phyloP scores from a whole-genome alignment of 2,797 vertebrate species.

The Gymnodraco acuticeps region DNA sequence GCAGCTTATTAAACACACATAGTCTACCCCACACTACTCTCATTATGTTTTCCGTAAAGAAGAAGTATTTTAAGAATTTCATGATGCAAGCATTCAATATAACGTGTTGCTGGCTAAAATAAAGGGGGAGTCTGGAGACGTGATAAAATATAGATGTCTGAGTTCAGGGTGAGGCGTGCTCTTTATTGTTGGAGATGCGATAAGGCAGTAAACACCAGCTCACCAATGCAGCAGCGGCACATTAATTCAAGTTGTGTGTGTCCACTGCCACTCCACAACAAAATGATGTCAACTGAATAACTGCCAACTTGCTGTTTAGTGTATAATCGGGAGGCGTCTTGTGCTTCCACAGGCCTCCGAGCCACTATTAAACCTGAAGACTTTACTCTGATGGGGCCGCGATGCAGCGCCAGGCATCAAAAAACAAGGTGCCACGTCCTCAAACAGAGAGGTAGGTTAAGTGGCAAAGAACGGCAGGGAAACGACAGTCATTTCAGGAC shows the following conservation, averaged over 20 bases:
- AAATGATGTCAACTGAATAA: conserved; percentile 75
- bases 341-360: conserved; percentile 71
- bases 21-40: background rate
- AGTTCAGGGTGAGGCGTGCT: conserved; percentile 39
- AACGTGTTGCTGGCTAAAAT: conserved; percentile 21
- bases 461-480: conserved; percentile 72
- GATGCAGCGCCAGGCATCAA: conserved; percentile 64
- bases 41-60: background rate
- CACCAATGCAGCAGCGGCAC: conserved; percentile 23
- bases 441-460: conserved; percentile 77
- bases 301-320: conserved; percentile 72
- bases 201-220: conserved; percentile 52
- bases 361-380: conserved; percentile 75
- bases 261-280: conserved; percentile 65
- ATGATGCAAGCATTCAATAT: conserved; percentile 29
- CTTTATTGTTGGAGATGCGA: conserved; percentile 53
- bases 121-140: conserved; percentile 32
- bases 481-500: conserved; percentile 67
- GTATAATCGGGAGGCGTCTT: conserved; percentile 56
- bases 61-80: conserved; percentile 18
- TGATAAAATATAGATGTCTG: conserved; percentile 69
- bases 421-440: conserved; percentile 63
- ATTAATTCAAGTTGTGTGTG: conserved; percentile 77
- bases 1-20: background rate
- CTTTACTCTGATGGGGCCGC: conserved; percentile 38